Conservation (phyloP, 1,140 invertebrate genomes). For the Drosophila navojoa region DNA sequence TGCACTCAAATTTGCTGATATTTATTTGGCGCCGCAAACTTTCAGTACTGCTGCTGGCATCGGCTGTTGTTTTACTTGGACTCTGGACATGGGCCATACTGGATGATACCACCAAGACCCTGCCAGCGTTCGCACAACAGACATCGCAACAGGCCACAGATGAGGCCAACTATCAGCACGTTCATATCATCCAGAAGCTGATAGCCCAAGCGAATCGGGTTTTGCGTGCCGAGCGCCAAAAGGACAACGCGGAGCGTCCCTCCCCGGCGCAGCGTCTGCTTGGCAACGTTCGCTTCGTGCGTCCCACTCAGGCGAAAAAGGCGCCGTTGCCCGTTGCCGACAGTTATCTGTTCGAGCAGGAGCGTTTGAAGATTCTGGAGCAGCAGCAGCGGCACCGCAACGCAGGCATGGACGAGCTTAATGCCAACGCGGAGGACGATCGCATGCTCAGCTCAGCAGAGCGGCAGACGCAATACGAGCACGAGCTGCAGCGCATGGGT, state of each 20-base stretch:
- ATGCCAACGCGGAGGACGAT: slow-evolving; percentile 74
- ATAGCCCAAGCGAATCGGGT: slow-evolving; percentile 81
- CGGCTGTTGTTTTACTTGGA: slow-evolving; percentile 62
- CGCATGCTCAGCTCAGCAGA: slow-evolving; percentile 75
- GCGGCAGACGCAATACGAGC: slow-evolving; percentile 77
- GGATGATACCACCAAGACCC: slow-evolving; percentile 59
- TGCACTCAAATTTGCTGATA: slow-evolving; percentile 80
- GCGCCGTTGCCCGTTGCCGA: slow-evolving; percentile 60
- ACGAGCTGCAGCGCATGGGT: slow-evolving; percentile 80
- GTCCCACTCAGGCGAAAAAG: slow-evolving; percentile 74
- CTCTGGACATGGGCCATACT: slow-evolving; percentile 82
- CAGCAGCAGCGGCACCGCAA: slow-evolving; percentile 73
- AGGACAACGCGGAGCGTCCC: slow-evolving; percentile 48
- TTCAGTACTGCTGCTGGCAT: slow-evolving; percentile 68
- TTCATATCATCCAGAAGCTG: slow-evolving; percentile 77
- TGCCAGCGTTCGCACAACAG: slow-evolving; percentile 16
- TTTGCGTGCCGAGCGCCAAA: slow-evolving; percentile 64
- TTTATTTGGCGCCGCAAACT: slow-evolving; percentile 82
- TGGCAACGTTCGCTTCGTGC: slow-evolving; percentile 73
- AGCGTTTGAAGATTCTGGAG: slow-evolving; percentile 76
- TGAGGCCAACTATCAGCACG: slow-evolving; percentile 58
- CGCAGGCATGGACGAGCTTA: slow-evolving; percentile 70
- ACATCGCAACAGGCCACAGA: slow-evolving; percentile 6
- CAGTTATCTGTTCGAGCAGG: slow-evolving; percentile 76
- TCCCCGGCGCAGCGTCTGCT: slow-evolving; percentile 34